Base-by-base conservation (phyloP, 1,140 invertebrate species). In the Zaprionus inermis region DNA sequence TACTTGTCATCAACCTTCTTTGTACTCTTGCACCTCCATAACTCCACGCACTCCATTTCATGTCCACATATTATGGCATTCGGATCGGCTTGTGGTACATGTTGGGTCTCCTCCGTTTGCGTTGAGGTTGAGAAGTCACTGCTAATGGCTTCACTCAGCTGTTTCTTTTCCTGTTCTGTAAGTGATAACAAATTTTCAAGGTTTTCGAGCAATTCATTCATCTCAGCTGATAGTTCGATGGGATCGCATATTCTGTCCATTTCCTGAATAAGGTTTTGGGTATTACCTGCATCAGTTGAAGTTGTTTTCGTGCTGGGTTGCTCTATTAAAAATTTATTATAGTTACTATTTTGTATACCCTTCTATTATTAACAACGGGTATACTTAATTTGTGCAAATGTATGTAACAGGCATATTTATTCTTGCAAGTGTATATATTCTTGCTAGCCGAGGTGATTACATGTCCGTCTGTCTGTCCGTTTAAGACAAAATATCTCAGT, bases 11-110 rank as follows among this genome's bases (percentile, higher is more conserved):
- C 5, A 1, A 24, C n/a, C n/a, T 44, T 18, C 2, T 34, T 16
- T n/a, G 24, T 46, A 2, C 34, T 69, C n/a, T n/a, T 44, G 28
- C 66, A 69, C 46, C 22, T 44, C 66, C 49, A 61, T 7, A 30
- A 1, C 28, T 61, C 24, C 3, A 61, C 66, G 24, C 57, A 69
- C 32, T 69, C 56, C 24, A 9, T 69, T 32, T 61, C 11, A 3
- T n/a, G 0, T n/a, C 46, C 67, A 32, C 67, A 69, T 1, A 9
- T 3, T 11, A 20, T 52, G 7, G 28, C 46, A 11, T n/a, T 11
- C 1, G 28, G n/a, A 24, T 60, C 38, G 30, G 20, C n/a, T 12
- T 4, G 16, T 2, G 24, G 24, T 9, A 34, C 44, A 10, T 44
- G 16, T 44, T 9, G 5, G n/a, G 28, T 20, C 5, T 20, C 20